A percentile compares a stretch with the other conserved stretches of the same genome.
phyloP scores from a whole-genome alignment of 2,888 invertebrate genomes.

The Euclidia mi region DNA sequence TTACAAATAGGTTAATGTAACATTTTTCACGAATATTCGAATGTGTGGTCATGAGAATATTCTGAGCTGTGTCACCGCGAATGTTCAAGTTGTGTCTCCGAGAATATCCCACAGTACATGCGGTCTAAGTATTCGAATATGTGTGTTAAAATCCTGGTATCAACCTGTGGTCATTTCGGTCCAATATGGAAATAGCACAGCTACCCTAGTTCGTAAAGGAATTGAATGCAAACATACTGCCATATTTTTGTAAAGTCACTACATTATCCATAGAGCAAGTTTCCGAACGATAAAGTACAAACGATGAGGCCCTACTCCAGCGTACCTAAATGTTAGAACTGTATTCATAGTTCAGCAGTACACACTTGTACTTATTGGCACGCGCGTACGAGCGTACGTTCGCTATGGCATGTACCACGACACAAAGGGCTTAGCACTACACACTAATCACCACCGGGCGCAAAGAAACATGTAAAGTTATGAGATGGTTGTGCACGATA shows the following conservation, averaged over 20 bases:
- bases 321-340: constrained; percentile 31
- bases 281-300: constrained; percentile 68
- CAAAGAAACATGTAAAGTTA: constrained; percentile 71
- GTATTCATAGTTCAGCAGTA: constrained; percentile 24
- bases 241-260: constrained; percentile 80
- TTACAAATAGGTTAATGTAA: constrained; percentile 73
- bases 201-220: constrained; percentile 71
- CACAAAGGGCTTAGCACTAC: constrained; percentile 28
- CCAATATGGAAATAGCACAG: constrained; percentile 47
- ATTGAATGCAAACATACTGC: constrained; percentile 88
- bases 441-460: constrained; percentile 51
- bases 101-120: constrained; percentile 37
- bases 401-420: constrained; percentile 12
- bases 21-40: constrained; percentile 59
- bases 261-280: constrained; percentile 59
- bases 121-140: constrained; percentile 38
- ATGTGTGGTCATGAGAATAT: constrained; percentile 56
- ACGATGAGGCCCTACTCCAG: constrained; percentile 55
- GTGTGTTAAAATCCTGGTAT: constrained; percentile 35
- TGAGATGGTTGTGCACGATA: constrained; percentile 89
- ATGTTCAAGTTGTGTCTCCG: constrained; percentile 34
- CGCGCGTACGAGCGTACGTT: constrained; percentile 22
- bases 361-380: constrained; percentile 10
- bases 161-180: constrained; percentile 37
- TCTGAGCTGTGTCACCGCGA: constrained; percentile 35